A percentile compares a stretch with the other conserved stretches of the same genome.
Conservation (phyloP, 2,113 vertebrate genomes). For the Danionella cerebrum region DNA sequence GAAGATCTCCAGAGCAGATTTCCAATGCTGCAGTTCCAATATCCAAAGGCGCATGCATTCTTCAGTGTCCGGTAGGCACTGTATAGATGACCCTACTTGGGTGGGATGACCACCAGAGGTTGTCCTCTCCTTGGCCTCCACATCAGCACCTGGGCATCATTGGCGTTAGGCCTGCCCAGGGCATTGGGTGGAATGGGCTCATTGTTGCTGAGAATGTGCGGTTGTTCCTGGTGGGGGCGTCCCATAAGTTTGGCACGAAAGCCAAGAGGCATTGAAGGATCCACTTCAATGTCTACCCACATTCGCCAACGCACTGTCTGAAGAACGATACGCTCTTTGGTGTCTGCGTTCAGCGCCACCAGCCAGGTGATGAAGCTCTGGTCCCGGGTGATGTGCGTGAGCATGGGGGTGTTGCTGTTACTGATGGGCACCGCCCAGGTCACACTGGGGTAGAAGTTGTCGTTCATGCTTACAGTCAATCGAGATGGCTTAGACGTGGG, state of each 20-base stretch:
- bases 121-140: slow-evolving; percentile 80
- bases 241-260: slow-evolving; percentile 76
- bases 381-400: slow-evolving; percentile 83
- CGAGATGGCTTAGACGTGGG: slow-evolving; percentile 80
- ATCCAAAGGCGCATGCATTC: slow-evolving; percentile 4
- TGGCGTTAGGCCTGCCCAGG: slow-evolving; percentile 82
- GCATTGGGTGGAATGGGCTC: slow-evolving; percentile 82
- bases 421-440: slow-evolving; percentile 85
- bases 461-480: slow-evolving; percentile 85
- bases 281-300: slow-evolving; percentile 81
- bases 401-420: slow-evolving; percentile 75
- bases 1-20: not conserved
- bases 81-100: slow-evolving; percentile 61
- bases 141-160: slow-evolving; percentile 86
- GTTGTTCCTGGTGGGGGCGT: slow-evolving; percentile 81
- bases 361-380: slow-evolving; percentile 88
- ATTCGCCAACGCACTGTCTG: slow-evolving; percentile 87
- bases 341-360: slow-evolving; percentile 80
- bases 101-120: slow-evolving; percentile 79
- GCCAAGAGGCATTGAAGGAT: slow-evolving; percentile 76
- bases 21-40: not conserved
- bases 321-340: slow-evolving; percentile 81
- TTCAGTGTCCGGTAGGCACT: not conserved
- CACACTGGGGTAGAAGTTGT: slow-evolving; percentile 88
- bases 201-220: slow-evolving; percentile 79